phyloP scores from a whole-genome alignment of 2,797 vertebrate species.

The Vultur gryphus region DNA sequence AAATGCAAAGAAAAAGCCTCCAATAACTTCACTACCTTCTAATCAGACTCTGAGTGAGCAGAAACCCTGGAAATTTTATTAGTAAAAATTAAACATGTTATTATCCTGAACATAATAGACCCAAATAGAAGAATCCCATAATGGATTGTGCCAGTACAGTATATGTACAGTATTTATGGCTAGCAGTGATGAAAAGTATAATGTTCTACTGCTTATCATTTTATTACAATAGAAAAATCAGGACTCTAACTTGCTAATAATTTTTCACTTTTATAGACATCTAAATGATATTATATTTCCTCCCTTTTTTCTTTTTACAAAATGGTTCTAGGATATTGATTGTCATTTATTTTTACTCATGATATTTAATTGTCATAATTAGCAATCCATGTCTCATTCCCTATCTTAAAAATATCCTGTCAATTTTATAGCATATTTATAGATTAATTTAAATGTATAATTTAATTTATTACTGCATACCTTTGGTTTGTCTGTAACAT shows the following conservation, averaged over 20 bases:
- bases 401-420: conserved; percentile 76
- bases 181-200: conserved; percentile 40
- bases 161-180: conserved; percentile 37
- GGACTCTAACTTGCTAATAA: conserved; percentile 39
- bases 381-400: conserved; percentile 70
- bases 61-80: conserved; percentile 38
- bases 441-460: conserved; percentile 81
- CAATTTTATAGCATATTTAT: conserved; percentile 80
- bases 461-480: conserved; percentile 81
- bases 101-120: conserved; percentile 32
- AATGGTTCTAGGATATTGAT: conserved; percentile 74
- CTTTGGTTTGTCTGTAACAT: conserved; percentile 82
- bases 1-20: not conserved
- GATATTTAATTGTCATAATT: conserved; percentile 82
- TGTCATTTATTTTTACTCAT: conserved; percentile 77
- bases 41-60: not conserved
- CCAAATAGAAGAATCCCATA: conserved; percentile 49
- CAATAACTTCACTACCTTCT: not conserved
- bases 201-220: conserved; percentile 29
- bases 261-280: conserved; percentile 69
- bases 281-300: conserved; percentile 67
- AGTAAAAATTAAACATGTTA: conserved; percentile 48
- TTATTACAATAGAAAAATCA: conserved; percentile 56
- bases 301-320: conserved; percentile 59
- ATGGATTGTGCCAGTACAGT: conserved; percentile 40